Base-by-base conservation (phyloP, 2,888 invertebrate species). In the Mythimna lalbum region DNA sequence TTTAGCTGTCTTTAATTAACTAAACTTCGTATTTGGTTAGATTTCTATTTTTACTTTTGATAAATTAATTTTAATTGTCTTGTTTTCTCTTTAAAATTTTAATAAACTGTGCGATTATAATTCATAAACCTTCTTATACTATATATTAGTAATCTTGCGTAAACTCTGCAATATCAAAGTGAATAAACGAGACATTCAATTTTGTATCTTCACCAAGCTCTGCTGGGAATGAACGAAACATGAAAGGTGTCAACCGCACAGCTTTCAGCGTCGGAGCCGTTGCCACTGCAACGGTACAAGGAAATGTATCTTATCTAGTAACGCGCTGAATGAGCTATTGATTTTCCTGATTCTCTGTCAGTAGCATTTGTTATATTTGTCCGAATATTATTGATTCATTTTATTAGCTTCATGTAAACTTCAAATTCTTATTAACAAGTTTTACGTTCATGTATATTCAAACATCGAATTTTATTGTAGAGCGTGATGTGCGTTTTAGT, bases 401-500 rank as follows among this genome's bases (percentile, higher is more conserved):
- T 33, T 33, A 33, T 33, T 67, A 67, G 21, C 52, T 47, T 57
- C 19, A 57, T 57, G 12, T 60, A 52, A 27, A 57, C 53, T 23
- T 69, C 19, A 53, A 79, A 47, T 67, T 55, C n/a, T 57, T 61
- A 57, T 21, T 56, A 49, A 43, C 27, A 43, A 57, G 50, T 55
- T 70, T 52, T 62, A 78, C 23, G 63, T 57, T 43, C n/a, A 67
- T 62, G 55, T 68, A 67, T 63, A 67, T 71, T 68, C 52, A 27
- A 66, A 70, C 56, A 55, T 64, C 4, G 36, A 49, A 65, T 79
- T 69, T 68, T 67, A 76, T 71, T 55, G 57, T 52, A 50, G 21
- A 53, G 55, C 76, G 62, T 73, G 74, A 69, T 77, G 70, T 67
- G 63, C 76, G 76, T 80, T 74, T 65, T 78, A 80, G 79, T 83